Evolutionary conservation across 2,113 vertebrate species (phyloP).

Genomic region (Toxotes chatareus): DNA sequence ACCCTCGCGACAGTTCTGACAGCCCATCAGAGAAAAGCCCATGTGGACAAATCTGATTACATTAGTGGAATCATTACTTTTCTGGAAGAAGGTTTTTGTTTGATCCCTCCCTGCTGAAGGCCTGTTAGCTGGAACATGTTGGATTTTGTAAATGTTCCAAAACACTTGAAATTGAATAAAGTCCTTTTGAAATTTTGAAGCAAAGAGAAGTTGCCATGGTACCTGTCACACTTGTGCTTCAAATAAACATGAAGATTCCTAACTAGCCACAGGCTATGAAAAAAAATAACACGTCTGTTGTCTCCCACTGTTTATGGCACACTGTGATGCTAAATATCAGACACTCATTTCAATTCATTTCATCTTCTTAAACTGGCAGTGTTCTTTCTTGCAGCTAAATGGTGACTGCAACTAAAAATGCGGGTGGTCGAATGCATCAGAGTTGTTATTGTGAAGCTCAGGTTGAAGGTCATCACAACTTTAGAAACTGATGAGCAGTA

Average conservation of each 20-base stretch:
- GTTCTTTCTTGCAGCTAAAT: neutral
- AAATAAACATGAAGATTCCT: neutral
- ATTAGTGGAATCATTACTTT: conserved; percentile 35
- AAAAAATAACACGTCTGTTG: conserved; percentile 10
- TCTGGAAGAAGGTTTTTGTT: conserved; percentile 28
- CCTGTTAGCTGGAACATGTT: conserved; percentile 20
- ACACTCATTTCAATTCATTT: neutral
- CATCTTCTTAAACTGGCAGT: conserved; percentile 5
- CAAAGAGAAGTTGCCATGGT: conserved; percentile 31
- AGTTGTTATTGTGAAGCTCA: neutral
- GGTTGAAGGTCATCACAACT: neutral
- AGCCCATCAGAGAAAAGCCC: conserved; percentile 3
- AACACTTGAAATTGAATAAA: conserved; percentile 34
- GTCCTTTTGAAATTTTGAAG: conserved; percentile 21
- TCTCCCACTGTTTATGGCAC: conserved; percentile 7
- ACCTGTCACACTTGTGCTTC: conserved; percentile 17
- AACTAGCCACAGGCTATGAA: conserved; percentile 20
- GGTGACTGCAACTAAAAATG: conserved; percentile 3
- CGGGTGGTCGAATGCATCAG: neutral
- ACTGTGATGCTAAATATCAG: conserved; percentile 19
- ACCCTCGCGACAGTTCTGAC: neutral
- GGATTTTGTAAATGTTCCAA: conserved; percentile 27
- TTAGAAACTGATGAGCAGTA: neutral
- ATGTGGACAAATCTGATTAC: conserved; percentile 36
- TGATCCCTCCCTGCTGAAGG: conserved; percentile 28